Conservation (phyloP, 92 coral and sea anemone species). For the Bergia sp. region DNA sequence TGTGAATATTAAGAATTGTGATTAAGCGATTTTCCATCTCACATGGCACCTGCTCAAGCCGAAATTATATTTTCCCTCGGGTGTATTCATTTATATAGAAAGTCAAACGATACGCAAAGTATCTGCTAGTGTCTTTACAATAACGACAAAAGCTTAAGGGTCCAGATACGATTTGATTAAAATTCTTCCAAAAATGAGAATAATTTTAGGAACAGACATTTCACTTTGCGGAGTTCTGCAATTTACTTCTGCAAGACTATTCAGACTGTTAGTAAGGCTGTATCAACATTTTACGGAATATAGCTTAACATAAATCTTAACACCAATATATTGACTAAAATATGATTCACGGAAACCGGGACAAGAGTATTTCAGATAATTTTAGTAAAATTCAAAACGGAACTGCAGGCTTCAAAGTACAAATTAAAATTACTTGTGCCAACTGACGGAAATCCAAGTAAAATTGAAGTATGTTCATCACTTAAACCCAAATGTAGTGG, state of each 20-base stretch:
- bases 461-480: neutral
- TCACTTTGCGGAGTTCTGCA: neutral
- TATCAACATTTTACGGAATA: neutral
- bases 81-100: neutral
- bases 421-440: neutral
- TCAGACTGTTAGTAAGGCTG: neutral
- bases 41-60: constrained; percentile 28
- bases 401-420: neutral
- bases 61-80: constrained; percentile 31
- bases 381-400: neutral
- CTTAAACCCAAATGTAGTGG: neutral
- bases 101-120: neutral
- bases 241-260: neutral
- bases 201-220: neutral
- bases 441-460: neutral
- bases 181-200: neutral
- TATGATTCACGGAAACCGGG: neutral
- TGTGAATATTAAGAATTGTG: constrained; percentile 26
- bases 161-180: neutral
- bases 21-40: constrained; percentile 32
- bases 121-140: neutral
- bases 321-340: neutral
- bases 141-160: neutral
- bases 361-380: neutral
- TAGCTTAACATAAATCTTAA: neutral